Evolutionary conservation across 1,140 invertebrate genomes (phyloP).

Genomic region (Papilio machaon): DNA sequence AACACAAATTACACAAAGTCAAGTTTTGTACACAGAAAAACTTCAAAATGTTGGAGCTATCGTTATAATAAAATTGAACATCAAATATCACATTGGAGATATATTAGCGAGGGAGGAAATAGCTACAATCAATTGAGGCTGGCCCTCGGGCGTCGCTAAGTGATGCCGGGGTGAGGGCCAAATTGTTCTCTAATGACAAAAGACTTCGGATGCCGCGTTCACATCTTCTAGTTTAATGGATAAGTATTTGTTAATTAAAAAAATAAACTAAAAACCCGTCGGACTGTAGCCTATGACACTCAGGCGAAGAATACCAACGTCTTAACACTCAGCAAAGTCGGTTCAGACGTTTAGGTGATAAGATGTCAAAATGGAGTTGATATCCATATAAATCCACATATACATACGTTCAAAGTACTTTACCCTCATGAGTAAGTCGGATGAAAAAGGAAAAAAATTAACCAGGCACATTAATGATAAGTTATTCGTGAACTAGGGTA

Average conservation of each 20-base stretch:
- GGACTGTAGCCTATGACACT: neutral
- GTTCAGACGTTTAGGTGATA: no score
- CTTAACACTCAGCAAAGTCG: no score
- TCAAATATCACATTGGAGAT: conserved; percentile 24
- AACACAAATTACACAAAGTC: no score
- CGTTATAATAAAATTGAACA: neutral
- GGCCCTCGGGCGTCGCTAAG: conserved; percentile 42
- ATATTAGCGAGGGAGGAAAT: conserved; percentile 44
- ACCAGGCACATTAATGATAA: no score
- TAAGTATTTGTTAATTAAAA: conserved; percentile 1
- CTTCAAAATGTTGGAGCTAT: neutral
- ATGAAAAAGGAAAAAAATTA: no score
- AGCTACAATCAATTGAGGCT: conserved; percentile 66
- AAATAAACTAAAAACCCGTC: neutral
- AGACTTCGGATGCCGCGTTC: conserved; percentile 40
- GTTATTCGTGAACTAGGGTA: no score
- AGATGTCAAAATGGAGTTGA: no score
- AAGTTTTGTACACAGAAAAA: no score
- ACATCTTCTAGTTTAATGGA: conserved; percentile 26
- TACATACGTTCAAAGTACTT: no score
- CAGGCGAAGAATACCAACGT: neutral
- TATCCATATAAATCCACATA: no score
- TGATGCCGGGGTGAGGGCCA: conserved; percentile 47
- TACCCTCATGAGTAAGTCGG: no score
- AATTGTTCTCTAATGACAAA: conserved; percentile 72